Conservation (phyloP, 2,113 vertebrate species). For the Odocoileus hemionus region DNA sequence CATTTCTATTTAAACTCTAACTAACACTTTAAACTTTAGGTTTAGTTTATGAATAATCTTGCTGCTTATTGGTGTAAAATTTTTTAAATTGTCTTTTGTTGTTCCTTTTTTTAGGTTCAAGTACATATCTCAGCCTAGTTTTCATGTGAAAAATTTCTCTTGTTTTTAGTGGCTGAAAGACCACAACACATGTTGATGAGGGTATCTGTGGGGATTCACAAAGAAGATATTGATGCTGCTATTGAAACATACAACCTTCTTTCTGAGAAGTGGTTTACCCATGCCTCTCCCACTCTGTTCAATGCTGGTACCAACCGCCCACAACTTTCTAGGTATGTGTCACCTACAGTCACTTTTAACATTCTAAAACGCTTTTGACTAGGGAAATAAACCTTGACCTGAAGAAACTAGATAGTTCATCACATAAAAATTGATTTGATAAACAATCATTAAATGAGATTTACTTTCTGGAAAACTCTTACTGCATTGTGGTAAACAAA, state of each 20-base stretch:
- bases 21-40: slow-evolving; percentile 34
- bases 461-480: not conserved
- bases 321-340: slow-evolving; percentile 92
- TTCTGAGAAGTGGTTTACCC: slow-evolving; percentile 97
- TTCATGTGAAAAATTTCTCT: not conserved
- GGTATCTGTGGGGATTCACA: slow-evolving; percentile 94
- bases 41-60: slow-evolving; percentile 30
- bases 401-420: not conserved
- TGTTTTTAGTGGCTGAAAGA: slow-evolving; percentile 89
- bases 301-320: slow-evolving; percentile 96
- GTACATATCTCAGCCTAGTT: not conserved
- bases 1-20: slow-evolving; percentile 45
- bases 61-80: not conserved
- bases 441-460: not conserved
- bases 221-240: slow-evolving; percentile 88
- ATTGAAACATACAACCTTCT: slow-evolving; percentile 96
- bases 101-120: slow-evolving; percentile 20
- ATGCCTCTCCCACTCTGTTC: slow-evolving; percentile 96
- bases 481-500: not conserved
- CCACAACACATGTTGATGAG: slow-evolving; percentile 99
- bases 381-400: not conserved
- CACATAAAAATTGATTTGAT: slow-evolving; percentile 18
- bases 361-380: not conserved
- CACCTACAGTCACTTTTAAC: not conserved
- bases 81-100: not conserved